Conservation (phyloP, 2,888 invertebrate genomes). For the Actias luna region DNA sequence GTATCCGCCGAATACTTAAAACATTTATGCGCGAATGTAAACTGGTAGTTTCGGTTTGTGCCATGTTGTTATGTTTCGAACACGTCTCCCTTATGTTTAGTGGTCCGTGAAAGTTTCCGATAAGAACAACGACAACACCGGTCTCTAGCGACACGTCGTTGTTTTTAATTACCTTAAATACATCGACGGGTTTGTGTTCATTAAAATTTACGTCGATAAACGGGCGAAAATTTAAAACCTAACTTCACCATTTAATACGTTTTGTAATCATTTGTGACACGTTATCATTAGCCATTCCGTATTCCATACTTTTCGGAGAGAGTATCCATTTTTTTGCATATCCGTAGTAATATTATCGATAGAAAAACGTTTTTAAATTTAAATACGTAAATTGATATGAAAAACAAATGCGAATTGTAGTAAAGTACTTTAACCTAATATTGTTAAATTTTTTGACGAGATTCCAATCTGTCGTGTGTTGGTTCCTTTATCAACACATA, state of each 20-base stretch:
- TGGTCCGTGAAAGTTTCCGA: conserved; percentile 28
- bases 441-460: no score
- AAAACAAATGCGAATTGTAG: no score
- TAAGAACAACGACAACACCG: conserved; percentile 18
- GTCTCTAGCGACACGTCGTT: conserved; percentile 1
- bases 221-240: background rate
- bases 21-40: conserved; percentile 13
- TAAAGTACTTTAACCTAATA: no score
- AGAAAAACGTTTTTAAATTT: no score
- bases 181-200: background rate
- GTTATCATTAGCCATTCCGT: background rate
- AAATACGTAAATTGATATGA: no score
- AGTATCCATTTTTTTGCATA: no score
- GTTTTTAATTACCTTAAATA: background rate
- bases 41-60: background rate
- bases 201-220: background rate
- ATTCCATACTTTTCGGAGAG: no score
- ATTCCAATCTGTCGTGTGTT: no score
- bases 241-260: background rate
- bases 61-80: conserved; percentile 6
- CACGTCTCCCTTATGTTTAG: conserved; percentile 18
- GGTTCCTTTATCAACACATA: no score
- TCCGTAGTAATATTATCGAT: no score
- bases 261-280: background rate
- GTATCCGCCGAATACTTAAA: conserved; percentile 21